Evolutionary conservation across 1,140 invertebrate genomes (phyloP), one percentile per base, ranked within the genome.

Genomic region (Calliphora vicina): DNA sequence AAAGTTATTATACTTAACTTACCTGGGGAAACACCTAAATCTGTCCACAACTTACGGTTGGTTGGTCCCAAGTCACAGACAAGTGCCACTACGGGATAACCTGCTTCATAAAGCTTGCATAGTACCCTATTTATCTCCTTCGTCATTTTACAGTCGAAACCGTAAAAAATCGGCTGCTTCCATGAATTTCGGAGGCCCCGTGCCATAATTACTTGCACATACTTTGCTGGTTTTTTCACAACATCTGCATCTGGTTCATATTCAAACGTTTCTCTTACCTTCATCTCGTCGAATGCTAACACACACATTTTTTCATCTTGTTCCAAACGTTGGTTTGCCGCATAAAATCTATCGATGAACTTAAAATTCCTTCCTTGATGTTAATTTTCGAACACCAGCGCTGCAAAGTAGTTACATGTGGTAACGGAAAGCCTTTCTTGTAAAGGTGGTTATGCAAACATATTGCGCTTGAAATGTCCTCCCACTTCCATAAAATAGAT

Each of bases 81-180:
- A 13, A 82, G 43, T 10, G 17, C 71, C 13, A 82, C 61, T 42
- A 73, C 35, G 2, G 8, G 4, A 27, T 27, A 73, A 8, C 26
- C 80, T 12, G 13, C 23, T 9, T 8, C 27, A 57, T 23, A n/a
- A 35, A 35, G 6, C 6, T 35, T 35, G 35, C 4, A 10, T 1
- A 81, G 26, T 61, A 81, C 25, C 10, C 20, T 23, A 2, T n/a
- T 3, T 29, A 67, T 15, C 8, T 74, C 26, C 10, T 35, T 42
- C 1, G 57, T 87, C 83, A 91, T 86, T 25, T 74, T 15, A 12
- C 71, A 81, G 74, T 91, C 87, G 85, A 86, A 91, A 72, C 85
- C 74, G 83, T 85, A 87, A 73, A 85, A 89, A 10, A 91, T 78
- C 0, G 86, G 86, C 84, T 91, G 88, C 67, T 90, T 90, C 88